phyloP scores from a whole-genome alignment of 2,888 invertebrate genomes.

The Xylocampa areola region DNA sequence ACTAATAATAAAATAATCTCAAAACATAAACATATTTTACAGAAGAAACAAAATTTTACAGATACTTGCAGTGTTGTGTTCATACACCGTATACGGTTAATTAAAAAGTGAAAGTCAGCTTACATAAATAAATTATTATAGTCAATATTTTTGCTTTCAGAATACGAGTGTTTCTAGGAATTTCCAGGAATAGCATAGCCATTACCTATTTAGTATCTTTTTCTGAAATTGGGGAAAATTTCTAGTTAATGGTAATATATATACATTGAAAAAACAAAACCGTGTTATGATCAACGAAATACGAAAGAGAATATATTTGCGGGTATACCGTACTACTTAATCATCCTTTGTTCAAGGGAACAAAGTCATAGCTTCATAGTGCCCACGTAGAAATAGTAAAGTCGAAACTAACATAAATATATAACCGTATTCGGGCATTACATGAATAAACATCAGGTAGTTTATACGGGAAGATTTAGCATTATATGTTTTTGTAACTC shows the following conservation, averaged over 20 bases:
- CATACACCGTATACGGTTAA: conserved; percentile 6
- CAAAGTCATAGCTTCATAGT: neutral
- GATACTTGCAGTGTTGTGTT: neutral
- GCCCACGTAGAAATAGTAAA: conserved; percentile 1
- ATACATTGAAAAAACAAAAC: too few relatives aligned
- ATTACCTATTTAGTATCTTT: too few relatives aligned
- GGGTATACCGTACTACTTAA: conserved; percentile 24
- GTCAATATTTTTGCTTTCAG: too few relatives aligned
- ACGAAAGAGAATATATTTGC: conserved; percentile 17
- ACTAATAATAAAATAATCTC: too few relatives aligned
- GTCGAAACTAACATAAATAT: neutral
- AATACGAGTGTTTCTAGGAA: neutral
- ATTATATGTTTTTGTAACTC: conserved; percentile 22
- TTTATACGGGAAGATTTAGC: conserved; percentile 24
- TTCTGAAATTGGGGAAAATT: too few relatives aligned
- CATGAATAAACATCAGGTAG: conserved; percentile 13
- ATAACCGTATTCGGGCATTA: neutral
- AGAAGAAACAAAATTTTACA: neutral
- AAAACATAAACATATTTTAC: neutral
- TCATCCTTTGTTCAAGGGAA: conserved; percentile 36
- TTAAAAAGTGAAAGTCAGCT: conserved; percentile 33
- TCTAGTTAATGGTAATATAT: too few relatives aligned
- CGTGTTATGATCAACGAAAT: neutral
- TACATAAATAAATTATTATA: neutral
- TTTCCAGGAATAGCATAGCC: neutral